Evolutionary conservation across 2,113 vertebrate species (phyloP).

Genomic region (Trachemys scripta): DNA sequence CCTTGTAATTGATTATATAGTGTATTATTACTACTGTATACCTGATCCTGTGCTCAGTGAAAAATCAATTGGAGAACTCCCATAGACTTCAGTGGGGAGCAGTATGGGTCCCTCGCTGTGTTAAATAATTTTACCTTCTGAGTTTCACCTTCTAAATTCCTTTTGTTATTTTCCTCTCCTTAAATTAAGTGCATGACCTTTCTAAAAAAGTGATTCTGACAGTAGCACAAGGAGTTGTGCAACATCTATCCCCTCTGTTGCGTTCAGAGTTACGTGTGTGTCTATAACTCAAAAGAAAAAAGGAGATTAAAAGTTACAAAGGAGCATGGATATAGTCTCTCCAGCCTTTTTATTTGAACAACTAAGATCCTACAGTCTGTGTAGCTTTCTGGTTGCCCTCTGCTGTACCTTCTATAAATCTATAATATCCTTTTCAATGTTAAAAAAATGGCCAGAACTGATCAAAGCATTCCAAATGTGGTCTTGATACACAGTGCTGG

Average conservation of each 20-base stretch:
- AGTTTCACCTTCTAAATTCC: background rate
- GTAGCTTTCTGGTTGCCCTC: background rate
- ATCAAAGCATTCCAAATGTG: background rate
- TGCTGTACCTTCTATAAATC: background rate
- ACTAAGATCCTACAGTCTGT: background rate
- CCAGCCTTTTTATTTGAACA: constrained; percentile 9
- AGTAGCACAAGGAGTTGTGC: background rate
- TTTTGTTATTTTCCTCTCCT: background rate
- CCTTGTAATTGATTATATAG: background rate
- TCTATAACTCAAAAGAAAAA: background rate
- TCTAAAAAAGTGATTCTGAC: background rate
- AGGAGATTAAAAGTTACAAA: background rate
- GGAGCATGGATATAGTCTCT: background rate
- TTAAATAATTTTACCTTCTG: background rate
- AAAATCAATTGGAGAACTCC: background rate
- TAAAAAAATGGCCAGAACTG: background rate
- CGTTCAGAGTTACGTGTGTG: background rate
- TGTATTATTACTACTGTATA: background rate
- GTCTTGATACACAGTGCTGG: background rate
- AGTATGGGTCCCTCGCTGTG: background rate
- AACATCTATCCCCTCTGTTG: background rate
- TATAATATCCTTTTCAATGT: background rate
- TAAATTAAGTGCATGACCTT: background rate
- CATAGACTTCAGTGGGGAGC: background rate
- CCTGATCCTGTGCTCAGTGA: background rate